Base-by-base conservation (phyloP, 2,797 vertebrate species). In the Epinephelus malabaricus region DNA sequence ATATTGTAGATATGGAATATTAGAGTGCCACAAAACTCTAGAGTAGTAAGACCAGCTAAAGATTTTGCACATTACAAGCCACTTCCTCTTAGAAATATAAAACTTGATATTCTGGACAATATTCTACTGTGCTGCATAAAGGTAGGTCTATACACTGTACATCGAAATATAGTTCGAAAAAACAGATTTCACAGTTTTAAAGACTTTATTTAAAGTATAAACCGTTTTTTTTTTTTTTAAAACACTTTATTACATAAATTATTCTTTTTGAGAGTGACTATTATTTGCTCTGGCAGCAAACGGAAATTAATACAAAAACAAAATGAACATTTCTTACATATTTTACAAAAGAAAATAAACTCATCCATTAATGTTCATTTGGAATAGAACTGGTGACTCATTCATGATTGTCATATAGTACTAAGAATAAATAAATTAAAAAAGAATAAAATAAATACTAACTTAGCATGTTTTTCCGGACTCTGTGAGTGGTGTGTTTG, bases 161-260 rank as follows among this genome's bases (percentile, higher is more conserved):
- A 96, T 96, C 89, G 91, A 96, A 94, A 96, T 96, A 95, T 95
- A 96, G 92, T 93, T 95, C 87, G 94, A 96, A 96, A 94, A 97
- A 96, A 97, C 97, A 97, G 96, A 94, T 96, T 98, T 97, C 98
- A 99, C 98, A 98, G 97, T 99, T 99, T 99, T 99, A 99, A 98
- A 98, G 97, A 99, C 98, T 99, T 99, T 99, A 99, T 99, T 96
- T 96, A 98, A 99, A 98, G 97, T 99, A 99, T 98, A 99, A 99
- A 99, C 97, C 96, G 97, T 97, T 86, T 88, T 82, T 77, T 73
- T 61, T 61, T 82, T 84, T 91, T 91, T 98, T 93, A 91, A 99
- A 99, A 98, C 97, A 98, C 98, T 98, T 98, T 98, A 97, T 98
- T 99, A 98, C 98, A 99, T 99, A 99, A 99, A 99, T 98, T 97